Base-by-base conservation (phyloP, 2,888 invertebrate species). In the Melinaea marsaeus region DNA sequence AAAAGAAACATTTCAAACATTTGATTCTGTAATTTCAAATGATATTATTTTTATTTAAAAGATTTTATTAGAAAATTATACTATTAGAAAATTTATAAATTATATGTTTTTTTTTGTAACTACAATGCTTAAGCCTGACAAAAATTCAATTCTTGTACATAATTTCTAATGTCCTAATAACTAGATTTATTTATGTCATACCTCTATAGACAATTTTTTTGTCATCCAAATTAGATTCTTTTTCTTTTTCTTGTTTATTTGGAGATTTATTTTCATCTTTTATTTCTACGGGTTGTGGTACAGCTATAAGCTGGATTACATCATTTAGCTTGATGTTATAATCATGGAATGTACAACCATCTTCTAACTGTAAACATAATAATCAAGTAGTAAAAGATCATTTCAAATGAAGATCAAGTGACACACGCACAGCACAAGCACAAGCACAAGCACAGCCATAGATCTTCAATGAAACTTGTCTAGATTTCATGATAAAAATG, bases 321-420 rank as follows among this genome's bases (percentile, higher is more conserved):
- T 70, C 68, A 61, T 70, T 68, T 3, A 70, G 64, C 54, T 68
- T 70, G 37, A 74, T 74, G 70, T 93, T 93, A 77, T 96, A 96
- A 79, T 96, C 95, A 79, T 94, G 93, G 68, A 96, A 85, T 61
- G 92, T 93, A 73, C 95, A 94, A 0, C 93, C 94, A 91, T 95
- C 92, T 79, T 95, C 94, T 58, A 96, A 82, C 93, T 95, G 83
- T 64, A 88, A 88, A 66, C 7, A 9, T 9, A 42, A 42, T 42
- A 42, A 42, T 42, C 42, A 42, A 42, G 6, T 42, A 42, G 42
- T 6, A 42, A 42, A 37, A 42, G 9, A 9, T 9, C 42, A 42
- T 37, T 37, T 22, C 22, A 37, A 6, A 37, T 37, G 37, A 2
- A 22, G 22, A 22, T 22, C 37, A 37, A 37, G 37, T 37, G 7